Base-by-base conservation (phyloP, 2,888 invertebrate species). In the Candidula unifasciata region DNA sequence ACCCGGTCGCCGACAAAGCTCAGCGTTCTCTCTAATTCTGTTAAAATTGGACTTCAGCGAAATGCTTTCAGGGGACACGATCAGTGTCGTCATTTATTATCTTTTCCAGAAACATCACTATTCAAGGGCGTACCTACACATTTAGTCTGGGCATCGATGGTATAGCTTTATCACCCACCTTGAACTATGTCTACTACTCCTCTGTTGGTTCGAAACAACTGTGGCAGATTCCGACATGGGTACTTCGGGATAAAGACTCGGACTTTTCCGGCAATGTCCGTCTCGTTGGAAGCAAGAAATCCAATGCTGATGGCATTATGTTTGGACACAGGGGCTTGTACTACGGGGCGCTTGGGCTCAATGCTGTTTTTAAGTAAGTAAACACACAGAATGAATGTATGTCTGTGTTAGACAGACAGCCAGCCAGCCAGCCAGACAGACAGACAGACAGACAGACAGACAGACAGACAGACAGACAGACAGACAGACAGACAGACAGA, bases 131-230 rank as follows among this genome's bases (percentile, higher is more conserved):
- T 13, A 8, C 0, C 2, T 83, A 83, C 77, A 52, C 54, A 24
- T 69, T 74, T 60, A 18, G 18, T 1, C 71, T 87, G 52, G 87
- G 88, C 18, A 89, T 91, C 1, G 88, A 91, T 69, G 91, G 91
- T 13, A 90, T 91, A 10, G 91, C 91, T 16, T 89, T 91, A 84
- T 89, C 90, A 0, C 88, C 89, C 2, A 88, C 89, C 76, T 90
- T 90, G 71, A 85, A 88, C 3, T 90, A 87, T 82, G 87, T 91
- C 18, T 90, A 90, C 54, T 91, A 89, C 86, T 89, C 89, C n/a
- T 87, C 90, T 2, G 86, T 91, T 2, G 88, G 87, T 13, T 89
- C 89, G 10, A 86, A 85, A 2, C 87, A 85, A 5, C 74, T 91
- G 13, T 91, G 78, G 77, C 83, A 82, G 68, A 76, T 82, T 66